Percentiles rank a stretch among this genome's conserved stretches.
phyloP scores from a whole-genome alignment of 1,140 invertebrate species.

The Drosophila erecta region DNA sequence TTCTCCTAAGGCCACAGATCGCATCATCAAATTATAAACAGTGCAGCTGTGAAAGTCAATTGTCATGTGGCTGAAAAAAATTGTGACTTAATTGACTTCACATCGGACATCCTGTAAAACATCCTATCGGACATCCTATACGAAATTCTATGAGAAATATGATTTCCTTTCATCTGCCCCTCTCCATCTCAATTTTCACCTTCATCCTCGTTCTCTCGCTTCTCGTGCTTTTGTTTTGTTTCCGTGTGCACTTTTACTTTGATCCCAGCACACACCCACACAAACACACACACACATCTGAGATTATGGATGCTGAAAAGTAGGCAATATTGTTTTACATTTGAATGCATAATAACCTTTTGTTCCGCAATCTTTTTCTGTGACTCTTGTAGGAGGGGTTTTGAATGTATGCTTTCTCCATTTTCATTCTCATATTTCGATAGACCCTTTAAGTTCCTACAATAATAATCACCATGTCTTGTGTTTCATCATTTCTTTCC shows the following conservation, averaged over 20 bases:
- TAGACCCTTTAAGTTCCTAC: background rate
- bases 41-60: too few relatives aligned
- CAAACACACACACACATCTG: constrained; percentile 1
- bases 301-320: background rate
- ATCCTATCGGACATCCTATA: too few relatives aligned
- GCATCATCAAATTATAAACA: constrained; percentile 26
- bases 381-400: too few relatives aligned
- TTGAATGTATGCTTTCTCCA: background rate
- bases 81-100: too few relatives aligned
- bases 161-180: constrained; percentile 9
- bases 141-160: too few relatives aligned
- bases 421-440: background rate
- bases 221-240: constrained; percentile 4
- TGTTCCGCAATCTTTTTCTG: too few relatives aligned
- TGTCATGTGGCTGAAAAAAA: too few relatives aligned
- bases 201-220: background rate
- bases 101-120: too few relatives aligned
- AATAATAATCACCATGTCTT: background rate
- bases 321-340: background rate
- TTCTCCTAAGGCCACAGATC: constrained; percentile 9
- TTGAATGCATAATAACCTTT: background rate
- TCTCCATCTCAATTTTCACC: constrained; percentile 1
- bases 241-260: constrained; percentile 42
- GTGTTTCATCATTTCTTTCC: too few relatives aligned
- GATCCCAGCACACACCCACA: background rate